A percentile compares a stretch with the other conserved stretches of the same genome.
These are phyloP conservation scores for Drosophila villosipedis DNA, from an alignment of 2,888 invertebrate genomes.

Conservation along the genomic window DNA sequence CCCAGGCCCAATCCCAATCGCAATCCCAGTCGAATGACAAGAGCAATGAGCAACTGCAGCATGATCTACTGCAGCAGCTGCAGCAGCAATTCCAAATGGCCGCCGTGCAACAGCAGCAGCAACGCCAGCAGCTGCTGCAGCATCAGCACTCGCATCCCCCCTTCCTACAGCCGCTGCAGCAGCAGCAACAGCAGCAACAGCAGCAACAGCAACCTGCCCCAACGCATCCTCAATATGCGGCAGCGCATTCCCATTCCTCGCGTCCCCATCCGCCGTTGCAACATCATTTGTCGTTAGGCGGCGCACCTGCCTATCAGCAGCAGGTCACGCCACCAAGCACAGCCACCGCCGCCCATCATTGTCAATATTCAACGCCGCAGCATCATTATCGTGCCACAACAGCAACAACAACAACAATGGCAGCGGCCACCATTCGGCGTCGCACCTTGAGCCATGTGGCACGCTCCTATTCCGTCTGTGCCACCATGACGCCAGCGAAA, in stretches of 20 bases:
- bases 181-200: slow-evolving; percentile 47
- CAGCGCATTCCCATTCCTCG: slow-evolving; percentile 26
- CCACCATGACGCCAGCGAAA: slow-evolving; percentile 59
- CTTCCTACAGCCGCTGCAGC: slow-evolving; percentile 64
- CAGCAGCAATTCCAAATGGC: slow-evolving; percentile 71
- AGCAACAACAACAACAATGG: slow-evolving; percentile 54
- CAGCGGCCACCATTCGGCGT: slow-evolving; percentile 77
- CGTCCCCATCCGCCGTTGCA: slow-evolving; percentile 74
- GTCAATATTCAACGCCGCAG: slow-evolving; percentile 77
- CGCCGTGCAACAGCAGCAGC: slow-evolving; percentile 64
- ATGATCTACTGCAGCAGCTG: slow-evolving; percentile 72
- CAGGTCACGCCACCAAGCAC: slow-evolving; percentile 26
- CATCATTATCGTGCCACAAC: slow-evolving; percentile 71
- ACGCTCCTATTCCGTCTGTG: slow-evolving; percentile 81
- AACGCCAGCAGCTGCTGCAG: slow-evolving; percentile 68
- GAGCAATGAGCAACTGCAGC: slow-evolving; percentile 64
- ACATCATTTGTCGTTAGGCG: slow-evolving; percentile 85
- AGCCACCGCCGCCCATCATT: slow-evolving; percentile 45
- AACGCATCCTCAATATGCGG: slow-evolving; percentile 51
- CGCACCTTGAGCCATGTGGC: slow-evolving; percentile 82
- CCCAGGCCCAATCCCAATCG: slow-evolving; percentile 28
- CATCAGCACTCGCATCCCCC: slow-evolving; percentile 81
- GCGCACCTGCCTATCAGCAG: slow-evolving; percentile 69
- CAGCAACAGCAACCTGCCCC: slow-evolving; percentile 76
- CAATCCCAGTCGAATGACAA: slow-evolving; percentile 32